Evolutionary conservation across 2,888 invertebrate species (phyloP), one percentile per base, ranked within the genome.

Genomic region (Neoscelio sp.): DNA sequence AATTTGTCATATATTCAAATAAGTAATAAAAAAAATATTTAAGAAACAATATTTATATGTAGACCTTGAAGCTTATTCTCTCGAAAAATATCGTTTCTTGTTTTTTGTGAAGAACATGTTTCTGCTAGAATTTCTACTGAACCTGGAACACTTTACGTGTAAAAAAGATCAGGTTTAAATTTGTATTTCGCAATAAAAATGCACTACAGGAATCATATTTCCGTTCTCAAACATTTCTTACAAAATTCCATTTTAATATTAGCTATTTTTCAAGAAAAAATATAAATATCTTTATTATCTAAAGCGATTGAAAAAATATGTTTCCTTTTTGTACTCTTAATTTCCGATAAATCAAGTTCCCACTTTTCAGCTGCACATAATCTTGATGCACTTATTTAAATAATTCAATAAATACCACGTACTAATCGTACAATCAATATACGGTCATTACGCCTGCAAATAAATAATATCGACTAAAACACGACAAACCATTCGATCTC

Each of bases 401-500:
- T 30, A 30, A 50, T 26, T 62, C 46, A 62, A 62, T 62, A 62
- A n/a, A 62, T 26, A 8, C 6, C 1, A 7, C 26, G n/a, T 5
- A 6, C 12, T 20, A 1, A 20, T 33, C 26, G 20, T 35, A 35
- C 23, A 33, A 73, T 64, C 35, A 62, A 71, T 73, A 40, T 60
- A 23, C 23, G 46, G 44, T 70, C 60, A 50, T 74, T 74, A 74
- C 42, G 8, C 2, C 18, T 3, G 23, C 44, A 58, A 74, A 67
- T 58, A 58, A 74, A 74, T 50, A 65, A 67, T 67, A 58, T 28
- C 12, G 12, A 74, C n/a, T 3, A 15, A 56, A 58, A 74, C 64
- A 65, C 67, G 60, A 50, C 58, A 28, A 60, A 60, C 60, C 52
- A 28, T 67, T 65, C 42, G 46, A 68, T 76, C 56, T 68, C 54